Evolutionary conservation across 2,797 vertebrate genomes (phyloP), one percentile per base, ranked within the genome.

Genomic region (Phoeniculus purpureus): DNA sequence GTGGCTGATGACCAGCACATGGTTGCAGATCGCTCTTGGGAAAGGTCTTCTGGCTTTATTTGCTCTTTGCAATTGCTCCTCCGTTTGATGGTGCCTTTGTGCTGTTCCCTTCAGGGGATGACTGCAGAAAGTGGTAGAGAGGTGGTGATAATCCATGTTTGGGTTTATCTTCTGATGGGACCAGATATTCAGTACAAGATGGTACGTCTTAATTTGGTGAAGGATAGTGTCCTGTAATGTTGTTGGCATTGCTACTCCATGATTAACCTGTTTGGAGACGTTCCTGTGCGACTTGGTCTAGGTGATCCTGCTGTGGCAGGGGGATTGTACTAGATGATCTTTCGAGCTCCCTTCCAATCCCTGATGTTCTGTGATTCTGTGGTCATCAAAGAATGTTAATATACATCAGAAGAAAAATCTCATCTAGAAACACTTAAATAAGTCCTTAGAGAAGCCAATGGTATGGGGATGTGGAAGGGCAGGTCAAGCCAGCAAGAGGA

Each of bases 21-120:
- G 0, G 0, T 10, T 60, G 50, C 37, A 62, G 27, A 37, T 72
- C 34, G 34, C 9, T 21, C 7, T 75, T 43, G 22, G 16, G 54
- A 17, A 34, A 50, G 59, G 16, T 45, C 54, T 48, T 59, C 21
- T 74, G 34, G 18, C 15, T 21, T 4, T 40, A 10, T 67, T 31
- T 88, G 59, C 27, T 52, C 16, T 61, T 20, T 14, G 15, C 50
- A 43, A 19, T 43, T 43, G 73, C 34, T 90, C 58, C 60, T 58
- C 29, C 34, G 58, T 3, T 9, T 70, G 40, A 12, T 16, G 25
- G 48, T 81, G 37, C 55, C 48, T 75, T 85, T 81, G 52, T 68
- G 22, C 16, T 37, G 7, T 27, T 59, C 6, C 18, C 29, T 47
- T 79, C 43, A 25, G 65, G 55, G 48, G 45, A 34, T 1, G 2